Base-by-base conservation (phyloP, 1,140 invertebrate species). In the Apis florea region DNA sequence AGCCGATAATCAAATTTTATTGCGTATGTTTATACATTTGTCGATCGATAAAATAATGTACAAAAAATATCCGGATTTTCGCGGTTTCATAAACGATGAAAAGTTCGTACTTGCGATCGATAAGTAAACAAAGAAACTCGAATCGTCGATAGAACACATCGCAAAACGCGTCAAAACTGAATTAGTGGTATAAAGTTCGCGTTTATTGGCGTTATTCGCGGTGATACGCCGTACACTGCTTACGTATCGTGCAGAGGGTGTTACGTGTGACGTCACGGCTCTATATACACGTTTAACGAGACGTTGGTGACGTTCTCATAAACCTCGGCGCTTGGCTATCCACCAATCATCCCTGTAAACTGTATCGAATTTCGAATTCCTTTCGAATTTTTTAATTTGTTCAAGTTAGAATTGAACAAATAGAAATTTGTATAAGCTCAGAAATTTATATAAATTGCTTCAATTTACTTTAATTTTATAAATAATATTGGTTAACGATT, bases 171-270 rank as follows among this genome's bases (percentile, higher is more conserved):
- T 85, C 70, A 49, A 51, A 17, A 17, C 61, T 82, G 75, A 85
- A 85, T 85, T 82, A 79, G 40, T 73, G 83, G 73, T 73, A 63
- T 85, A 85, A 85, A 85, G 73, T 76, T 85, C 51, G 31, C 71
- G 49, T 76, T 84, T 77, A 77, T 31, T n/a, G 54, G 15, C 59
- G 63, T 61, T 54, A 61, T 69, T 71, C 70, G 63, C 70, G 31
- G 24, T 26, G 61, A 47, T 69, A 64, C 73, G 64, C 51, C 19
- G 26, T 73, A 58, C 17, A 53, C 26, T 72, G 73, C 49, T 85
- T 76, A 69, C 83, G 79, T 77, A 56, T 70, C 68, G 63, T 13
- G 56, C 17, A 82, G 54, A 82, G 79, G 58, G 73, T 68, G 67
- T 71, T 56, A 76, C 73, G n/a, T 31, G 70, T 85, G 84, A 86